Conservation (phyloP, 2,888 invertebrate genomes). For the Ectropis crepuscularia region DNA sequence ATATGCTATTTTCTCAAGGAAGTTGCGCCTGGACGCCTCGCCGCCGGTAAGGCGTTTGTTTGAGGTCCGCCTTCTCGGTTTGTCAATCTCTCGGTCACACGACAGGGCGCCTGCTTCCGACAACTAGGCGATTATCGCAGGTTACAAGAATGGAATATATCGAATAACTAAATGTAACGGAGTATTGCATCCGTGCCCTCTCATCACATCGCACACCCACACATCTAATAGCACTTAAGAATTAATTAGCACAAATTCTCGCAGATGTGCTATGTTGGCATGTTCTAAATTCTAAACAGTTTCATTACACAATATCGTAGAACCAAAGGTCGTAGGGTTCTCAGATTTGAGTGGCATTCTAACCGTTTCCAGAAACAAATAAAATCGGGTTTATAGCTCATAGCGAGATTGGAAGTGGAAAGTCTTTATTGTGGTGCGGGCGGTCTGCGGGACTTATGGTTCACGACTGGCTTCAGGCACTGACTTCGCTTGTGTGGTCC, state of each 20-base stretch:
- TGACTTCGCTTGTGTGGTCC: constrained; percentile 72
- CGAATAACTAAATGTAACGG: constrained; percentile 40
- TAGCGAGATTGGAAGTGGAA: constrained; percentile 66
- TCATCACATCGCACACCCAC: background rate
- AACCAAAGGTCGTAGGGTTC: constrained; percentile 43
- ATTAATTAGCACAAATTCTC: constrained; percentile 10
- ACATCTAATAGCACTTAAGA: constrained; percentile 11
- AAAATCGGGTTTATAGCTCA: constrained; percentile 66
- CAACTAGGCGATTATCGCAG: constrained; percentile 54
- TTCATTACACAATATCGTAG: constrained; percentile 35
- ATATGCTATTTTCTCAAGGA: constrained; percentile 51
- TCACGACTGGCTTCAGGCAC: constrained; percentile 76
- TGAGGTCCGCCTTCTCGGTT: constrained; percentile 50
- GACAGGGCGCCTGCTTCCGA: constrained; percentile 59
- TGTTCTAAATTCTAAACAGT: constrained; percentile 14
- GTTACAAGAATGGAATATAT: constrained; percentile 41
- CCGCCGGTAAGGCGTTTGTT: constrained; percentile 43
- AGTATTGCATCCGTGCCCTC: constrained; percentile 36
- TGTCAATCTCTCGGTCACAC: constrained; percentile 61
- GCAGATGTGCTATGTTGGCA: constrained; percentile 5
- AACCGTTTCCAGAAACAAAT: constrained; percentile 62
- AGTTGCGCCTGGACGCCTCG: constrained; percentile 51
- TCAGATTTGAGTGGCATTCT: constrained; percentile 45
- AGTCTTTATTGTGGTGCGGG: constrained; percentile 67
- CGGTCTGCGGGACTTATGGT: constrained; percentile 64